phyloP scores from a whole-genome alignment of 2,113 vertebrate species.

The Malurus elegans region DNA sequence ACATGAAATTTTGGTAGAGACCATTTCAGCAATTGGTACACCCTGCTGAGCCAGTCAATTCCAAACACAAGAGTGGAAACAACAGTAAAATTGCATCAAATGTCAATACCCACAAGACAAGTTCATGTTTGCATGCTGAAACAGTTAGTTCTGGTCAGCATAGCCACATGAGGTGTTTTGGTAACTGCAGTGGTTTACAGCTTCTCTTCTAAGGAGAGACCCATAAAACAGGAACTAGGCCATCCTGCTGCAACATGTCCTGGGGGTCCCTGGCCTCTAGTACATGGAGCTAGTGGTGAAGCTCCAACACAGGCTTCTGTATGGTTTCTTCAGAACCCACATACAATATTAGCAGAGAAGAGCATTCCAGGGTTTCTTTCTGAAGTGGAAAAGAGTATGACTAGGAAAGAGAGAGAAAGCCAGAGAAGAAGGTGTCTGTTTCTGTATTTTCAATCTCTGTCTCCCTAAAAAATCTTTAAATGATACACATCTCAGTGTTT shows the following conservation, averaged over 20 bases:
- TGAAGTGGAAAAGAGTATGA: not conserved
- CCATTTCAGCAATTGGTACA: not conserved
- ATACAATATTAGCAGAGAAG: not conserved
- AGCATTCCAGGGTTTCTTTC: not conserved
- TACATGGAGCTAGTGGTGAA: not conserved
- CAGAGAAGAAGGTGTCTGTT: not conserved
- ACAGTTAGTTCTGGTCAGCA: not conserved
- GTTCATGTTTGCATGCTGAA: not conserved
- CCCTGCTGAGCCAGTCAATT: not conserved
- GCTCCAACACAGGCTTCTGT: not conserved
- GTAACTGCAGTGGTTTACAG: fast-evolving
- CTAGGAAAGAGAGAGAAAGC: not conserved
- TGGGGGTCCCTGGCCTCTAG: not conserved
- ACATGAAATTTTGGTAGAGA: not conserved
- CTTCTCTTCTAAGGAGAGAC: not conserved
- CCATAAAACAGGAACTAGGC: not conserved
- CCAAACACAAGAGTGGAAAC: not conserved
- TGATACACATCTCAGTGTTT: not conserved
- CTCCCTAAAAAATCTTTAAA: not conserved
- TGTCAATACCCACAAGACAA: not conserved
- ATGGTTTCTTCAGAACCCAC: not conserved
- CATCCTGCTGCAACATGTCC: not conserved
- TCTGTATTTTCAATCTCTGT: not conserved
- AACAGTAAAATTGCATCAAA: not conserved
- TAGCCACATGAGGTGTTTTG: fast-evolving